Evolutionary conservation across 1,140 invertebrate genomes (phyloP), one percentile per base, ranked within the genome.

Genomic region (Pantala flavescens): DNA sequence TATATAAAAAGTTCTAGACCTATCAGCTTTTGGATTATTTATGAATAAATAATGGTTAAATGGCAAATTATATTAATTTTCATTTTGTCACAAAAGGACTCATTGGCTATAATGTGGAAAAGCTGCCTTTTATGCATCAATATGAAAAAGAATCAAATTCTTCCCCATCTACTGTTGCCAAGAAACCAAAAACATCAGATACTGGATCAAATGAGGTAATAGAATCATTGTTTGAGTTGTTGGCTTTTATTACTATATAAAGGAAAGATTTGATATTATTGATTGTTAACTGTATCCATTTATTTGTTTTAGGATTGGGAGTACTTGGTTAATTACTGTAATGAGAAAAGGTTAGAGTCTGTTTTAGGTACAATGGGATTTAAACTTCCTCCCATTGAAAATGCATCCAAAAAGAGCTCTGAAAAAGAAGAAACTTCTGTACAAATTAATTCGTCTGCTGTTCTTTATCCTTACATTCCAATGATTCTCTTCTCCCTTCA

Each of bases 401-500:
- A 74, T 16, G 71, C 77, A 16, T 49, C 49, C 43, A 21, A 73
- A 28, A 78, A 82, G 24, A 36, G 3, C 28, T 78, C 76, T 75
- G 78, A 73, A 74, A 77, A 36, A 24, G 75, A 72, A 71, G 83
- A 80, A 71, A 84, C 80, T 77, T 79, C 78, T 42, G 82, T 82
- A 14, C 83, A 86, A 78, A 86, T 92, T 28, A 91, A 91, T 75
- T 83, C 83, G 0, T 87, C 87, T 76, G 87, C 91, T 0, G 81
- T 88, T 21, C 82, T 97, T 0, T 96, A 93, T 80, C 85, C 87
- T 0, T 88, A 92, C 78, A 86, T 94, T 12, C 86, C 91, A 19
- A 82, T 90, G 36, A 86, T 96, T 28, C 84, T 96, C 70, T 94
- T 90, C 81, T 87, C 91, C 0, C 84, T 98, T 43, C 96, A 98